A percentile compares a stretch with the other conserved stretches of the same genome.
phyloP scores from a whole-genome alignment of 2,797 vertebrate genomes.

The Danio aesculapii region DNA sequence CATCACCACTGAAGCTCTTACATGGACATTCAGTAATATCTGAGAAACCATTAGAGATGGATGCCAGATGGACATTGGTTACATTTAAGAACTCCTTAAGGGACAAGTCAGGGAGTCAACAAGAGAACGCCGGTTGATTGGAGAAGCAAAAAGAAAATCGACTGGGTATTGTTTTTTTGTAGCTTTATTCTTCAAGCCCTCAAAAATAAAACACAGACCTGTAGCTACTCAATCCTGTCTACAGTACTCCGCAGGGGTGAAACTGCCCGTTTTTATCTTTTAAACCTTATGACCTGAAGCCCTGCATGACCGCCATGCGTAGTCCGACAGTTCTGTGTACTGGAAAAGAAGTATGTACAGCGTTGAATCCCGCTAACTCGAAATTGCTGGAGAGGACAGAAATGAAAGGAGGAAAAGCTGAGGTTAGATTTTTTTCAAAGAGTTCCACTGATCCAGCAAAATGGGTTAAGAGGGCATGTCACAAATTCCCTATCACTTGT shows the following conservation, averaged over 20 bases:
- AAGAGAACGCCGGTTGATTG: slow-evolving; percentile 3
- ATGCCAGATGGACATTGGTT: slow-evolving; percentile 52
- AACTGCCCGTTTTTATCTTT: slow-evolving; percentile 61
- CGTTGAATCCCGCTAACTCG: slow-evolving; percentile 65
- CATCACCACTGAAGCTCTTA: slow-evolving; percentile 31
- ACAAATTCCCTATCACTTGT: slow-evolving; percentile 11
- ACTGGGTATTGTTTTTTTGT: not conserved
- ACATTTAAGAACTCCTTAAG: slow-evolving; percentile 24
- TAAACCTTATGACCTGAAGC: slow-evolving; percentile 45
- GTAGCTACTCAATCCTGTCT: slow-evolving; percentile 67
- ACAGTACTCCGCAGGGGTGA: slow-evolving; percentile 57
- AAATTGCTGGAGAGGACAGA: slow-evolving; percentile 60
- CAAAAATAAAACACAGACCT: slow-evolving; percentile 36
- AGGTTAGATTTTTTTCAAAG: slow-evolving; percentile 68
- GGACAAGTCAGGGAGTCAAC: slow-evolving; percentile 19
- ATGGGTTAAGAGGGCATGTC: slow-evolving; percentile 63
- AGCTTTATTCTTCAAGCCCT: slow-evolving; percentile 23
- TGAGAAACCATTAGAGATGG: slow-evolving; percentile 28
- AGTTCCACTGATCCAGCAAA: slow-evolving; percentile 72
- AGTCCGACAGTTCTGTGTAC: slow-evolving; percentile 65
- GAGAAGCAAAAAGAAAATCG: not conserved
- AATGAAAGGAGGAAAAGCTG: slow-evolving; percentile 58
- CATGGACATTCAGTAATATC: slow-evolving; percentile 39
- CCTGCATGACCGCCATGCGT: slow-evolving; percentile 48
- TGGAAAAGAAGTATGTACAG: slow-evolving; percentile 82